Conservation (phyloP, 2,113 vertebrate genomes). For the Scartelaos histophorus region DNA sequence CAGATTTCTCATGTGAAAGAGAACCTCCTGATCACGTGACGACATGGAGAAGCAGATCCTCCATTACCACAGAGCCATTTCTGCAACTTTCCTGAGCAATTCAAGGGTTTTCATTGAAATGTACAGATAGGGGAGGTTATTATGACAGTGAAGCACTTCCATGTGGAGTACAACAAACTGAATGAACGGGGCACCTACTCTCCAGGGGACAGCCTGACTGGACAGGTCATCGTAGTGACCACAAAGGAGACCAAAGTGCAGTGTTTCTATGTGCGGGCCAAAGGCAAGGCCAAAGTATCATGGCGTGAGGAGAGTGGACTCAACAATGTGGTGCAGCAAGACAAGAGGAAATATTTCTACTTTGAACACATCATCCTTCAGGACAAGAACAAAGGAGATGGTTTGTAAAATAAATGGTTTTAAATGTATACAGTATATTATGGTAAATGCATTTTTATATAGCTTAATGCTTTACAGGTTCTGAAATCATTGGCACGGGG, state of each 20-base stretch:
- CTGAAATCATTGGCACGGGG: constrained; percentile 61
- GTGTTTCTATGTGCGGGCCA: constrained; percentile 59
- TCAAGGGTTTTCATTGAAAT: background rate
- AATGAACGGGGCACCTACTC: constrained; percentile 59
- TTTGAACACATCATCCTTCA: constrained; percentile 67
- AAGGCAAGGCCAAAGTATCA: constrained; percentile 64
- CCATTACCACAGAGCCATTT: background rate
- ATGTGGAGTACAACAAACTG: constrained; percentile 56
- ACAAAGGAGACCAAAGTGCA: constrained; percentile 67
- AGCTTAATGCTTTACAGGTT: constrained; percentile 45
- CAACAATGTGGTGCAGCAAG: constrained; percentile 9
- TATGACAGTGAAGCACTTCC: constrained; percentile 65
- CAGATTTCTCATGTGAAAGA: constrained; percentile 60
- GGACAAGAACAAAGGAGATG: constrained; percentile 72
- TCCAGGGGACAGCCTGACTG: constrained; percentile 59
- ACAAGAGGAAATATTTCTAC: constrained; percentile 68
- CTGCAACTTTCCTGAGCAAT: background rate
- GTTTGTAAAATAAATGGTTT: constrained; percentile 41
- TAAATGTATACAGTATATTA: background rate
- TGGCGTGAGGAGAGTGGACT: constrained; percentile 51
- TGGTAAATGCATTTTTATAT: background rate
- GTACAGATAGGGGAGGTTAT: background rate
- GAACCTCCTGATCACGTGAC: constrained; percentile 61
- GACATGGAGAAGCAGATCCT: constrained; percentile 33
- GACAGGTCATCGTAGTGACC: constrained; percentile 58